These are phyloP conservation scores for Chloroceryle inda DNA, from an alignment of 2,797 vertebrate genomes.

Conservation along the genomic window DNA sequence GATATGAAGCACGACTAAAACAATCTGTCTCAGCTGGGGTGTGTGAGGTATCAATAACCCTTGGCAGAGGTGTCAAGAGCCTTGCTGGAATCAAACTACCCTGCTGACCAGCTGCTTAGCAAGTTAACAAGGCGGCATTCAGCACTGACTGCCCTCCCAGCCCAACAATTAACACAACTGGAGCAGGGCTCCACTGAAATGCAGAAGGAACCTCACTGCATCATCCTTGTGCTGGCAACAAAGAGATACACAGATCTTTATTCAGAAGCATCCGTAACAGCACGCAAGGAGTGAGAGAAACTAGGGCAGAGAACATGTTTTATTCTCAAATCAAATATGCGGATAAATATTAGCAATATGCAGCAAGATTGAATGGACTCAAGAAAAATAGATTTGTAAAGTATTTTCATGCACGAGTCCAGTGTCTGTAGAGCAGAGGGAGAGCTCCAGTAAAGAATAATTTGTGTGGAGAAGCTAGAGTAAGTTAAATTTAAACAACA, in stretches of 20 bases:
- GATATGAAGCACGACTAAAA: constrained; percentile 84
- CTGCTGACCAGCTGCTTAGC: constrained; percentile 87
- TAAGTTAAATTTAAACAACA: constrained; percentile 57
- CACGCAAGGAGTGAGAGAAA: not conserved
- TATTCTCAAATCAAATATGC: not conserved
- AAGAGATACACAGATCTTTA: constrained; percentile 49
- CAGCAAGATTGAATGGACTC: not conserved
- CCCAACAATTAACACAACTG: constrained; percentile 83
- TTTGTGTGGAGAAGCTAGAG: constrained; percentile 4
- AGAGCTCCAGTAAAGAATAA: not conserved
- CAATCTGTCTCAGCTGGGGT: constrained; percentile 86
- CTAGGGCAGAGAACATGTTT: not conserved
- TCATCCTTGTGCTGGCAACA: constrained; percentile 4
- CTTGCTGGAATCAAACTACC: constrained; percentile 83
- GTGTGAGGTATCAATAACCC: constrained; percentile 86
- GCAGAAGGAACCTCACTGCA: constrained; percentile 36
- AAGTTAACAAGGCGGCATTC: constrained; percentile 83
- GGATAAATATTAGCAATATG: not conserved
- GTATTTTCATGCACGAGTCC: not conserved
- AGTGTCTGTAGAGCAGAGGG: not conserved
- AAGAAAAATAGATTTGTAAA: not conserved
- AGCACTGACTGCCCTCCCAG: constrained; percentile 63
- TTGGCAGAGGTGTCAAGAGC: constrained; percentile 85
- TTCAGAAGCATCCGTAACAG: not conserved
- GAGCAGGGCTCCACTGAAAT: constrained; percentile 67